Base-by-base conservation (phyloP, 2,888 invertebrate species). In the Sialis lutaria region DNA sequence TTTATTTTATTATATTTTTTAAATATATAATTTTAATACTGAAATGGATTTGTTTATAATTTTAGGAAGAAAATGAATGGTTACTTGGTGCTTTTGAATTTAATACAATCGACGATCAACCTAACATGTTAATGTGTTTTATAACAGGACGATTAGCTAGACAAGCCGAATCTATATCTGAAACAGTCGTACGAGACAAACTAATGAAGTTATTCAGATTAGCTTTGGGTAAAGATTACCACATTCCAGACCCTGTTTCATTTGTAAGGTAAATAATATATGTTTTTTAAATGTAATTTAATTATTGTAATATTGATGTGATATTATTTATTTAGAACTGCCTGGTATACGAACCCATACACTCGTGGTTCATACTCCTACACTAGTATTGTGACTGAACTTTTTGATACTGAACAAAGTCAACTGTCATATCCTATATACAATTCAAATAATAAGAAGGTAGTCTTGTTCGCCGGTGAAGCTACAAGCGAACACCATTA, bases 61-160 rank as follows among this genome's bases (percentile, higher is more conserved):
- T 52, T 40, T 50, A 67, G 65, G 55, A 59, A 40, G 55, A 54
- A n/a, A 58, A 62, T 40, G 65, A 65, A 33, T 85, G 84, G 84
- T 61, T 79, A 43, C 70, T 70, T 55, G 74, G 74, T 54, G 67
- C 85, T 8, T 75, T 78, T 56, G 75, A 77, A 47, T 82, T 85
- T 60, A 78, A 78, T 57, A 67, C 73, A 6, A 72, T 80, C 6
- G 74, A 74, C 53, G 69, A 72, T 54, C 74, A 80, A 55, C 73
- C 77, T 0, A 67, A 68, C 33, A 64, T 79, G n/a, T 60, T 86
- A 32, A 69, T 77, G 47, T 81, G 74, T 1, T 85, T 84, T 82
- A 65, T 82, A n/a, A 70, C 73, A 42, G 82, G 83, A 2, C 63
- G 68, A 41, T 71, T 73, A 54, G 77, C 79, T 1, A 64, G 68